phyloP scores from a whole-genome alignment of 2,797 vertebrate genomes.

The Hozukius guyotensis region DNA sequence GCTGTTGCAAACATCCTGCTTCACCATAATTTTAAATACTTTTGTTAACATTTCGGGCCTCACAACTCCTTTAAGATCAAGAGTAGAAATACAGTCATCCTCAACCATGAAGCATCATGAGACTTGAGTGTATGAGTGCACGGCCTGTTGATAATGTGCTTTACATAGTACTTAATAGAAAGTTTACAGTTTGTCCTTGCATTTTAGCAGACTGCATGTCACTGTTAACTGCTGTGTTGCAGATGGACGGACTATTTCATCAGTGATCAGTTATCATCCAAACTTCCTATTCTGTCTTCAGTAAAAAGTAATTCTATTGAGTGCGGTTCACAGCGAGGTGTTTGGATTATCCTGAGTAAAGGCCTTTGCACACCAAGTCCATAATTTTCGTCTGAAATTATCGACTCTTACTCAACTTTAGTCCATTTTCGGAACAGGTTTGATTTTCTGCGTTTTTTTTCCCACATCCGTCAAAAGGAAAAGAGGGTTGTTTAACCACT shows the following conservation, averaged over 20 bases:
- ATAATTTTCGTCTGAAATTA: too few species aligned
- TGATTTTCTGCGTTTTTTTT: fast-evolving
- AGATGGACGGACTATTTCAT: not conserved
- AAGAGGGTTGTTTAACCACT: too few species aligned
- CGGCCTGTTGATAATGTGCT: not conserved
- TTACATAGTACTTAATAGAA: not conserved
- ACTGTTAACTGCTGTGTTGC: not conserved
- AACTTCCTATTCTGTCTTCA: not conserved
- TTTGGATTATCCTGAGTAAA: not conserved
- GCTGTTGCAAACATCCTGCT: not conserved
- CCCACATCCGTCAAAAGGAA: too few species aligned
- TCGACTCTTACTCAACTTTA: too few species aligned
- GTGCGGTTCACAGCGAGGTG: not conserved
- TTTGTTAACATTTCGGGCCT: not conserved
- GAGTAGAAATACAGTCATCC: not conserved
- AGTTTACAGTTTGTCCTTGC: not conserved
- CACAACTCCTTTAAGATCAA: not conserved
- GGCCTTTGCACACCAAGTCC: too few species aligned
- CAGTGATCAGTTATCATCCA: not conserved
- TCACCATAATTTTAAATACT: fast-evolving
- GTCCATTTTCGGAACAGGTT: too few species aligned
- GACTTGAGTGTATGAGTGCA: not conserved
- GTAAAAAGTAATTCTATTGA: not conserved
- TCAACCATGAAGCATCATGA: not conserved
- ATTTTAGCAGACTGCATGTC: not conserved